Base-by-base conservation (phyloP, 2,888 invertebrate genomes). In the Argyresthia goedartella region DNA sequence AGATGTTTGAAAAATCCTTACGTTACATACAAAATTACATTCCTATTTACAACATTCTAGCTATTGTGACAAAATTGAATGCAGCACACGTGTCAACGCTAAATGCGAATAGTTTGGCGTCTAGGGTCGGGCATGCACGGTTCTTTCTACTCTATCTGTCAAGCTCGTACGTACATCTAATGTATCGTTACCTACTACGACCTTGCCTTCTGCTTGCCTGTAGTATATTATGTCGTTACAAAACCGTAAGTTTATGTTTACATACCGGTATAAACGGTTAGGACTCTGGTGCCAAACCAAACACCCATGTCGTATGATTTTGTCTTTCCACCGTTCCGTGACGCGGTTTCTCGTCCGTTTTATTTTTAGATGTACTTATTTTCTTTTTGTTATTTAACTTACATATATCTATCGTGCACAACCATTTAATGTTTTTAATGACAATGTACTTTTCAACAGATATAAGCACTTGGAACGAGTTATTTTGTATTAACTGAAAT, bases 11-110 rank as follows among this genome's bases (percentile, higher is more conserved):
- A 79, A 85, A 66, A 70, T 67, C 70, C 76, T 79, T 81, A 81
- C 60, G 71, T 80, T 80, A 78, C 75, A 82, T 85, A 85, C 76
- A 82, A 86, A 84, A 84, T 81, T 82, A 82, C 81, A 71, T 76
- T 73, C 76, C 78, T 84, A 84, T 84, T 62, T 84, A 86, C 85
- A 85, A 76, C 74, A 69, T 73, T 74, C 76, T 85, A 82, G 76
- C 81, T 76, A 80, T 15, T 15, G 13, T 67, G 65, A 71, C 69
- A 70, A 70, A 71, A 64, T 70, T 60, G 67, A 68, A 69, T 71
- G 67, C 66, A 66, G 68, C 68, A 67, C 65, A 64, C 63, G 41
- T 64, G 65, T 62, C 71, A 73, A 74, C 73, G 65, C 73, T 79
- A 78, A 71, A 69, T 69, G 71, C 73, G 75, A 74, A 76, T 73